phyloP scores from a whole-genome alignment of 2,797 vertebrate species.

The Psittacula derbiana region DNA sequence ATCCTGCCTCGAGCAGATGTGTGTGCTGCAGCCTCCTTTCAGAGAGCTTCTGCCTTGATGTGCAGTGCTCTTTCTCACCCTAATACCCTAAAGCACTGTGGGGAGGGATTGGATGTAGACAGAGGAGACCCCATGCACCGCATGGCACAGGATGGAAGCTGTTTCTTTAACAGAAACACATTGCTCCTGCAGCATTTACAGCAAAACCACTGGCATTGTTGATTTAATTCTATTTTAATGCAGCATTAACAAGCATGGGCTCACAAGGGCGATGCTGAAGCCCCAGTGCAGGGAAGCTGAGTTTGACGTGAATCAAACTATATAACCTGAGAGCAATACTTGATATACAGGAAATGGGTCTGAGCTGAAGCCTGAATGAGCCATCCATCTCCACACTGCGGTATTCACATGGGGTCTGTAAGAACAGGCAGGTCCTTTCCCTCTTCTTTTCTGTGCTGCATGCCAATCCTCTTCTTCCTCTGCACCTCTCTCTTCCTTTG shows the following conservation, averaged over 20 bases:
- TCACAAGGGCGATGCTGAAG: background rate
- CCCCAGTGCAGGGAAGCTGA: background rate
- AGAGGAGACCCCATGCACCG: rapidly evolving
- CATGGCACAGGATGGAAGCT: rapidly evolving
- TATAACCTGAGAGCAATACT: background rate
- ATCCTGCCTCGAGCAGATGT: background rate
- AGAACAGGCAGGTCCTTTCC: background rate
- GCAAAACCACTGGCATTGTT: background rate
- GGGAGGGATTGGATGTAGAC: background rate
- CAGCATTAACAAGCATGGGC: rapidly evolving
- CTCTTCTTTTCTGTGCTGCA: background rate
- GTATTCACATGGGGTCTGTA: background rate
- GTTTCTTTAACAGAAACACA: rapidly evolving
- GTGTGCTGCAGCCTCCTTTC: background rate
- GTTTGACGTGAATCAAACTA: background rate
- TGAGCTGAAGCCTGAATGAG: background rate
- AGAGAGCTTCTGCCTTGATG: rapidly evolving
- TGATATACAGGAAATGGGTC: background rate
- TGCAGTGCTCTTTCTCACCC: rapidly evolving
- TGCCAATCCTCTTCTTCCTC: background rate
- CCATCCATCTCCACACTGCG: background rate
- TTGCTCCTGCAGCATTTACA: background rate
- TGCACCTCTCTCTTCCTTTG: background rate
- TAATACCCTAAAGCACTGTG: background rate
- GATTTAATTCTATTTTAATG: background rate